Percentiles rank a stretch among this genome's conserved stretches.
Evolutionary conservation across 1,140 invertebrate species (phyloP).

Genomic region (Andricus grossulariae): DNA sequence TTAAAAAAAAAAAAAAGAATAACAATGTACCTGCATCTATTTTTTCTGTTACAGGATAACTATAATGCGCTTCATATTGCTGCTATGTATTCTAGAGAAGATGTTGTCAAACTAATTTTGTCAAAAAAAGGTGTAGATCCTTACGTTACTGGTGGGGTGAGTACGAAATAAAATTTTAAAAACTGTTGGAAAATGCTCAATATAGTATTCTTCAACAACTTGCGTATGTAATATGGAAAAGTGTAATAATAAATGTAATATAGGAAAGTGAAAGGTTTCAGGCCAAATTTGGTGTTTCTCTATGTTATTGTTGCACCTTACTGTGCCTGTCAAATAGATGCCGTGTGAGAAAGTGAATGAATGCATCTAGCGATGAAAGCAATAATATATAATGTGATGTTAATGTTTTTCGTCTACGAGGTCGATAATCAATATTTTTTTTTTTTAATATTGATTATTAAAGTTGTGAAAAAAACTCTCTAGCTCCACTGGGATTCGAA

Average conservation of each 20-base stretch:
- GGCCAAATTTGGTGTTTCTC: neutral
- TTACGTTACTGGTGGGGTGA: constrained; percentile 93
- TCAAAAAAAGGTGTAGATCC: constrained; percentile 93
- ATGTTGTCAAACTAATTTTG: constrained; percentile 93
- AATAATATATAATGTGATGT: no score
- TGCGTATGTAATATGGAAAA: no score
- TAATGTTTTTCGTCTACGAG: no score
- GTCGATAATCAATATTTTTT: no score
- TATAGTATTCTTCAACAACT: neutral
- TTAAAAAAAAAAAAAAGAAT: neutral
- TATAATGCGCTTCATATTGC: constrained; percentile 89
- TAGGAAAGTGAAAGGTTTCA: no score
- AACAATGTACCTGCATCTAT: constrained; percentile 26
- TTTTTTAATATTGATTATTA: no score
- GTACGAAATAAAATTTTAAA: constrained; percentile 65
- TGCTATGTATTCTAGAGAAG: constrained; percentile 94
- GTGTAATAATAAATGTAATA: no score
- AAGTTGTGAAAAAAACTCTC: no score
- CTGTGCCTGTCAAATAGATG: no score
- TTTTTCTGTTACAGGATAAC: constrained; percentile 86
- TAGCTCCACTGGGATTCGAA: no score
- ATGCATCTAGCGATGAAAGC: no score
- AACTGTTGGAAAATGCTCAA: constrained; percentile 15
- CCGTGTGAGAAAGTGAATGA: no score
- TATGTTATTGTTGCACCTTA: neutral